A percentile compares a stretch with the other conserved stretches of the same genome.
Evolutionary conservation across 1,140 invertebrate species (phyloP).

Genomic region (Anastatus disparis): DNA sequence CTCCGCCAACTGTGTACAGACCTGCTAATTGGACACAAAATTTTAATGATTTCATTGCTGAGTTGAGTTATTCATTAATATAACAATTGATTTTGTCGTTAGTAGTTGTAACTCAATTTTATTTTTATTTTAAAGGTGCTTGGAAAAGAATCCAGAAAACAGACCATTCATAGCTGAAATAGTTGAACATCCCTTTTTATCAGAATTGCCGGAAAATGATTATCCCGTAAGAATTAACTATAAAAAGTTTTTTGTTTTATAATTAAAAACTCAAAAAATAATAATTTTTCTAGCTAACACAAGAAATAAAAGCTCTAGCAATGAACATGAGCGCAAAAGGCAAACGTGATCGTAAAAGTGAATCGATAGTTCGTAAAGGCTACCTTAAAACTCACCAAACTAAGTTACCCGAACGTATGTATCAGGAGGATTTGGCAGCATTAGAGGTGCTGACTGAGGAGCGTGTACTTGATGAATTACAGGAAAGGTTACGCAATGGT

Average conservation of each 20-base stretch:
- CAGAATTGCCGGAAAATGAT: conserved; percentile 79
- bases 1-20: conserved; percentile 80
- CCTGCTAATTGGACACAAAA: conserved; percentile 82
- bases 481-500: conserved; percentile 76
- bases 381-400: conserved; percentile 66
- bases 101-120: neutral
- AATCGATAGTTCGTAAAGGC: conserved; percentile 76
- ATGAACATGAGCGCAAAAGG: conserved; percentile 62
- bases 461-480: conserved; percentile 78
- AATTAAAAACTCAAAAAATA: too few relatives aligned
- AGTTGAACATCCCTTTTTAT: conserved; percentile 87
- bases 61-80: conserved; percentile 68
- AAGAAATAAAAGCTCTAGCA: conserved; percentile 74
- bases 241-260: too few relatives aligned
- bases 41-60: conserved; percentile 84
- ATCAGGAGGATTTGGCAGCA: conserved; percentile 86
- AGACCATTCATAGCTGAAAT: conserved; percentile 87
- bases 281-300: conserved; percentile 60
- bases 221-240: conserved; percentile 70
- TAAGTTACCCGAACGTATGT: conserved; percentile 74
- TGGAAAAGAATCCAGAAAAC: conserved; percentile 91
- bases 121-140: conserved; percentile 71
- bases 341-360: conserved; percentile 62
- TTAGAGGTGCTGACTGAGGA: conserved; percentile 84
- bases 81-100: neutral